Base-by-base conservation (phyloP, 2,888 invertebrate genomes). In the Eupithecia abbreviata region DNA sequence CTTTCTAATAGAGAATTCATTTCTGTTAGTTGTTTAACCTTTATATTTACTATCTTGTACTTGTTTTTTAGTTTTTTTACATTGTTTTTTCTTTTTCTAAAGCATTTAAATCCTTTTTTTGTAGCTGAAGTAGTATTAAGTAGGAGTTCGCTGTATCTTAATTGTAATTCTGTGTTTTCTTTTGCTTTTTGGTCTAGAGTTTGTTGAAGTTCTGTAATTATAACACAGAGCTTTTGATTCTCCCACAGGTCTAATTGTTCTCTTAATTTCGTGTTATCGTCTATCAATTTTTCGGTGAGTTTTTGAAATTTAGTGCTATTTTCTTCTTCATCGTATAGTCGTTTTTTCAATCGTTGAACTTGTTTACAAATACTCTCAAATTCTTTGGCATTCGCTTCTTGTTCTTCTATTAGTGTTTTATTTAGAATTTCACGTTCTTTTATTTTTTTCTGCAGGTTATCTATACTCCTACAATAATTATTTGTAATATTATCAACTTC, bases 291-390 rank as follows among this genome's bases (percentile, higher is more conserved):
- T 62, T 10, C 2, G 12, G 30, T 62, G 5, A 12, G 12, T 18
- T 62, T 9, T 10, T 62, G 10, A 9, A 30, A 30, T 62, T 62
- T 9, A 9, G 30, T 62, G 4, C 62, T 9, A 2, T 62, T 62
- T 62, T 62, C 30, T 9, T 62, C 30, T 30, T 62, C 62, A 62
- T 18, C 4, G 12, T 10, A 62, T 62, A 62, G 1, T 30, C 12
- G 1, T 30, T 30, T 62, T 62, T 62, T 62, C 30, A 62, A 30
- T 3, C 1, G 62, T 9, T 62, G 62, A 30, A 62, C 15, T 30
- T 62, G 62, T 62, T 62, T 62, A 62, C 62, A 62, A 30, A 62
- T 62, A 62, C 5, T 30, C 30, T 62, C 62, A 62, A 62, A 62
- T 62, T 62, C 62, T 62, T 62, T 30, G 15, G 9, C 30, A 30